A percentile compares a stretch with the other conserved stretches of the same genome.
Conservation (phyloP, 2,113 vertebrate genomes). For the Eretmodus cyanostictus region DNA sequence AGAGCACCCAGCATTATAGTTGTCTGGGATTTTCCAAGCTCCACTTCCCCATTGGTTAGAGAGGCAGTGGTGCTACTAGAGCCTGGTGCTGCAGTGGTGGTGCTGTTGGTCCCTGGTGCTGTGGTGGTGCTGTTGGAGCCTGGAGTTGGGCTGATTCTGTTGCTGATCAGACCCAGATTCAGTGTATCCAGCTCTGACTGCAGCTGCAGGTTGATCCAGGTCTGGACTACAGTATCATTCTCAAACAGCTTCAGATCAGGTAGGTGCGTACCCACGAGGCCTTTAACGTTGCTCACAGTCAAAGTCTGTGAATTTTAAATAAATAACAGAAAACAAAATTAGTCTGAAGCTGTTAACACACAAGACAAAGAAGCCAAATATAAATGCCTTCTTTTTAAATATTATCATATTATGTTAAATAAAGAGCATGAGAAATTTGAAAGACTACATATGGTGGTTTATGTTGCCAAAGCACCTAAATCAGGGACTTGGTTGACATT, state of each 20-base stretch:
- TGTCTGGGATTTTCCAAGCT: not conserved
- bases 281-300: not conserved
- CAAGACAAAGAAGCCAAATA: not conserved
- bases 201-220: not conserved
- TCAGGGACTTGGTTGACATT: not conserved
- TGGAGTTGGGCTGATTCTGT: not conserved
- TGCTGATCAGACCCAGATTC: not conserved
- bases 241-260: slow-evolving; percentile 10
- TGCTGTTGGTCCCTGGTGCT: not conserved
- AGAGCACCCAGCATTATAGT: not conserved
- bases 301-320: not conserved
- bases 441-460: not conserved
- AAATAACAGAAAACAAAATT: not conserved
- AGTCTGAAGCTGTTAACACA: not conserved
- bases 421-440: not conserved
- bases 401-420: not conserved
- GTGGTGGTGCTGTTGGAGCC: not conserved
- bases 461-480: not conserved
- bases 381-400: not conserved
- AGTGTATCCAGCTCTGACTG: not conserved
- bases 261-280: not conserved
- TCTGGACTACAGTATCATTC: not conserved
- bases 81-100: not conserved
- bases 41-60: not conserved
- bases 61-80: not conserved